phyloP scores from a whole-genome alignment of 2,888 invertebrate genomes.

The Melanchra persicariae region DNA sequence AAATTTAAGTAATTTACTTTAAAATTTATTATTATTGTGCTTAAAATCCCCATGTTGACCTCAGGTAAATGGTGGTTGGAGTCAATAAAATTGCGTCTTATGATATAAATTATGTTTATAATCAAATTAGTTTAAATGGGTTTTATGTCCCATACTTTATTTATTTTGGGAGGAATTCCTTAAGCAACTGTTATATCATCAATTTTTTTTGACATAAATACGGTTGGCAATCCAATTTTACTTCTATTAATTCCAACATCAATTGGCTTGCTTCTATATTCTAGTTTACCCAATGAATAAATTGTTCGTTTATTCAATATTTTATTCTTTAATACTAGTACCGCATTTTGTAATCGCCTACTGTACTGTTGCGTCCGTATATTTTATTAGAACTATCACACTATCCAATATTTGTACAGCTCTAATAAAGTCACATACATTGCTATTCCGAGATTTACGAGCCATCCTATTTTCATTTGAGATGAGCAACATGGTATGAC shows the following conservation, averaged over 20 bases:
- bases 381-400: slow-evolving; percentile 31
- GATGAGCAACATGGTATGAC: slow-evolving; percentile 81
- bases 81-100: slow-evolving; percentile 49
- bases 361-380: not conserved
- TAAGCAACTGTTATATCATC: too few species aligned
- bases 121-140: slow-evolving; percentile 51
- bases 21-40: slow-evolving; percentile 69
- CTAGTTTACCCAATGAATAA: not conserved
- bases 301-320: not conserved
- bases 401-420: slow-evolving; percentile 70
- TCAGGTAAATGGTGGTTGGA: slow-evolving; percentile 38
- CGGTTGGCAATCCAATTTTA: not conserved
- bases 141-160: slow-evolving; percentile 36
- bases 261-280: not conserved
- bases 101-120: slow-evolving; percentile 42
- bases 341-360: not conserved
- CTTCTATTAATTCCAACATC: not conserved
- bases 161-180: slow-evolving; percentile 10
- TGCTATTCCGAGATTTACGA: slow-evolving; percentile 87
- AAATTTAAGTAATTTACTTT: slow-evolving; percentile 61
- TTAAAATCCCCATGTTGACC: slow-evolving; percentile 52
- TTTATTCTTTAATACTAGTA: not conserved
- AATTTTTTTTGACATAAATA: not conserved
- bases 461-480: slow-evolving; percentile 81
- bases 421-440: slow-evolving; percentile 76